A percentile compares a stretch with the other conserved stretches of the same genome.
These are phyloP conservation scores for Ophthalmolycus amberensis DNA, from an alignment of 2,113 vertebrate species.

Conservation along the genomic window DNA sequence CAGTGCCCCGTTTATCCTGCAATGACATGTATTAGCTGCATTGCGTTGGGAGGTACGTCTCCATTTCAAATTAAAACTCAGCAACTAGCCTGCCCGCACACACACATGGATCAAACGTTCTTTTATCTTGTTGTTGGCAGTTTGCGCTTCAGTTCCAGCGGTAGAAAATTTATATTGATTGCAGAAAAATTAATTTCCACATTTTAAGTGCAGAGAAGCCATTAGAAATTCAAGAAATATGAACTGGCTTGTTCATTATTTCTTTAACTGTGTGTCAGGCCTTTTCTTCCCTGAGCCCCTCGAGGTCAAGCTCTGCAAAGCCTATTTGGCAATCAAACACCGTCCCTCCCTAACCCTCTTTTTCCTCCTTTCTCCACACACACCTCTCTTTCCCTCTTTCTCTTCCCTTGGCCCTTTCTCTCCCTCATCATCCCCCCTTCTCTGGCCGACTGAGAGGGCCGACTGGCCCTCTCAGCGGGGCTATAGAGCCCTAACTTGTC, in stretches of 20 bases:
- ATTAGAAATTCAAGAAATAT: conserved; percentile 46
- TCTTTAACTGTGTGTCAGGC: conserved; percentile 37
- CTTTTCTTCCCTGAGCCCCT: conserved; percentile 52
- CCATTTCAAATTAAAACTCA: conserved; percentile 73
- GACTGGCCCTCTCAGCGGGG: conserved; percentile 86
- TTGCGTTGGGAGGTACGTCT: conserved; percentile 72
- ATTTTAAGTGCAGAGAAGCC: neutral
- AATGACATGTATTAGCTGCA: conserved; percentile 67
- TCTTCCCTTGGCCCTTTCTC: conserved; percentile 62
- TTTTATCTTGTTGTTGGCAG: neutral
- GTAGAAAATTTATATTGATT: neutral
- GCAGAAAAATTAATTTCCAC: neutral
- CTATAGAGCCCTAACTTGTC: conserved; percentile 96
- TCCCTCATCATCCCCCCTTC: conserved; percentile 40
- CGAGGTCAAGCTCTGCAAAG: conserved; percentile 61
- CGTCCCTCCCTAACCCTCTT: conserved; percentile 51
- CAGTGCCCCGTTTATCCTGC: conserved; percentile 68
- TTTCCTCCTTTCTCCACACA: conserved; percentile 46
- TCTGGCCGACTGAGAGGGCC: too few relatives aligned
- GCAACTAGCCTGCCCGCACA: conserved; percentile 17
- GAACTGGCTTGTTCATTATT: conserved; percentile 58
- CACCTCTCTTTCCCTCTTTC: conserved; percentile 59
- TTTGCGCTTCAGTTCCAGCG: neutral
- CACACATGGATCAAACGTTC: neutral
- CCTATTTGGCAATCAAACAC: conserved; percentile 73